Conservation (phyloP, 1,140 invertebrate genomes). For the Hesperophylax magnus region DNA sequence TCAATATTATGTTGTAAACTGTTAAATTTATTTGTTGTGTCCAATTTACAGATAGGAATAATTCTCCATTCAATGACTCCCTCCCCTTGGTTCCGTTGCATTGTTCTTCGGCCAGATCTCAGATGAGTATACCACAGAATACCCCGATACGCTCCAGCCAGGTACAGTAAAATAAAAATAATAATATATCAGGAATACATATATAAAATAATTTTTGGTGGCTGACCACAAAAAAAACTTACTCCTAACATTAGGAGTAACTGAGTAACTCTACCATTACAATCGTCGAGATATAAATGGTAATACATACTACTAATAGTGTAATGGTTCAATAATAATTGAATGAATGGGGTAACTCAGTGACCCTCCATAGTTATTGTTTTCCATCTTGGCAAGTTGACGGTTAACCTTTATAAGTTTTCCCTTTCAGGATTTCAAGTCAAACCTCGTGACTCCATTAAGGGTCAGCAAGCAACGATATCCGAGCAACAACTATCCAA, state of each 20-base stretch:
- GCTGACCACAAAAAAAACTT: too few relatives aligned
- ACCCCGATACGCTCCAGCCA: neutral
- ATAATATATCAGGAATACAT: too few relatives aligned
- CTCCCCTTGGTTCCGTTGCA: neutral
- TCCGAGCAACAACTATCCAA: neutral
- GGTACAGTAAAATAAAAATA: neutral
- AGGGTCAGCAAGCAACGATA: conserved; percentile 64
- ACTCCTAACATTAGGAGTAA: too few relatives aligned
- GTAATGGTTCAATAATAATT: too few relatives aligned
- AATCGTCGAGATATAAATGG: too few relatives aligned
- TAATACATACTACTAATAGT: too few relatives aligned
- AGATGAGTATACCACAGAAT: neutral
- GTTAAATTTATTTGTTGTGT: neutral
- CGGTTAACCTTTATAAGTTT: too few relatives aligned
- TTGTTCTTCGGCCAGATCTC: conserved; percentile 9
- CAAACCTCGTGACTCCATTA: conserved; percentile 66
- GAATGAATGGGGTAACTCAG: too few relatives aligned
- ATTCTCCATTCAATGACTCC: neutral
- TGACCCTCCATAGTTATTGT: too few relatives aligned
- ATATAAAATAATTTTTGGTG: too few relatives aligned
- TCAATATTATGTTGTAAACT: too few relatives aligned
- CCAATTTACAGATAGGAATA: neutral
- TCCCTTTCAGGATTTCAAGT: conserved; percentile 62
- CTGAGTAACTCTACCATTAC: too few relatives aligned
- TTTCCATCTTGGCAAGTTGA: neutral